A percentile compares a stretch with the other conserved stretches of the same genome.
Evolutionary conservation across 2,113 vertebrate species (phyloP).

Genomic region (Fulica atra): DNA sequence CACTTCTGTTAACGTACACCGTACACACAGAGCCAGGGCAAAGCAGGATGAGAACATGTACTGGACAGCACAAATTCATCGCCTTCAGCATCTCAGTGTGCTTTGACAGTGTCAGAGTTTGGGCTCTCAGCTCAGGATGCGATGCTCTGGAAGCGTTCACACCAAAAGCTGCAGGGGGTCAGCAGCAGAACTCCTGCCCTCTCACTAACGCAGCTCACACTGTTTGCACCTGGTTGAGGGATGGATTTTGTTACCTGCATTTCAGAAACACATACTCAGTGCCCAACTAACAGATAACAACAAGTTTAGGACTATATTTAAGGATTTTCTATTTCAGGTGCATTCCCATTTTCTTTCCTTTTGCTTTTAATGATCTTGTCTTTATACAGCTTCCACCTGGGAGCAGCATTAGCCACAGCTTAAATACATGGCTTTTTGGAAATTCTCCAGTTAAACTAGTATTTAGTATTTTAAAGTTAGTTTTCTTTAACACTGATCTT

Average conservation of each 20-base stretch:
- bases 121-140: not conserved
- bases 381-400: not conserved
- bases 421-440: not conserved
- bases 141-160: not conserved
- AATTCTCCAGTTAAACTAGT: not conserved
- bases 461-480: not conserved
- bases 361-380: not conserved
- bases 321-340: not conserved
- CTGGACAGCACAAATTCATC: not conserved
- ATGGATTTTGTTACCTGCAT: not conserved
- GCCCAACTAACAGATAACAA: not conserved
- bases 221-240: fast-evolving
- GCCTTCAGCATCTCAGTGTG: not conserved
- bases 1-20: not conserved
- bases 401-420: not conserved
- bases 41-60: not conserved
- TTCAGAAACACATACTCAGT: not conserved
- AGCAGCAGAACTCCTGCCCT: not conserved
- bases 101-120: not conserved
- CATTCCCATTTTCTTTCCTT: not conserved
- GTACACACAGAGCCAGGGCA: not conserved
- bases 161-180: not conserved
- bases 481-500: not conserved
- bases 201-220: not conserved
- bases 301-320: not conserved